Percentiles rank a stretch among this genome's conserved stretches.
These are phyloP conservation scores for Sigmodon hispidus DNA, from an alignment of 2,113 vertebrate genomes.

Conservation along the genomic window DNA sequence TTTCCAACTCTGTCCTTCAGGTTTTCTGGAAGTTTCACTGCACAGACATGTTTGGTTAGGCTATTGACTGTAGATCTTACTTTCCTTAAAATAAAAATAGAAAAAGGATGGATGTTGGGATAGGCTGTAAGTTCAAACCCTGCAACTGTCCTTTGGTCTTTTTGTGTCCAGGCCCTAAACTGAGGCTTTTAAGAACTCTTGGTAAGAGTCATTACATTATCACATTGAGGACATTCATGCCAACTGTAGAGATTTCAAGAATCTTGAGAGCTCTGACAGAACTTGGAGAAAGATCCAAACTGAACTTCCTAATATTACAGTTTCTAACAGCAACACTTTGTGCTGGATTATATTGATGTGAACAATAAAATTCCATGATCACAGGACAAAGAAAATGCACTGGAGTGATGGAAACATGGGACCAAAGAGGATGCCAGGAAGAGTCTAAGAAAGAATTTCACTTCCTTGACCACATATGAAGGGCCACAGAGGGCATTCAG, in stretches of 20 bases:
- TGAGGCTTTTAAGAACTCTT: too few relatives aligned
- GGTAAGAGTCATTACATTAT: not conserved
- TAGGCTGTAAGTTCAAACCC: not conserved
- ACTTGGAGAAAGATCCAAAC: not conserved
- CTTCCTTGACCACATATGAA: not conserved
- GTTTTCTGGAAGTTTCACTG: not conserved
- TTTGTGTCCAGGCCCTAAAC: not conserved
- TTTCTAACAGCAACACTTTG: not conserved
- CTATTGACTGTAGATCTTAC: not conserved
- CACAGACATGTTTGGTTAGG: not conserved
- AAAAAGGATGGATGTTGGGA: not conserved
- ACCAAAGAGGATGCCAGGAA: not conserved
- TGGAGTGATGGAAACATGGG: not conserved
- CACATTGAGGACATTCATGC: not conserved
- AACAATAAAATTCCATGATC: not conserved
- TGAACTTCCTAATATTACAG: not conserved
- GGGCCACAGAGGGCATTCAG: not conserved
- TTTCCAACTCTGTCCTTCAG: not conserved
- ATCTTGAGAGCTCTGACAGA: not conserved
- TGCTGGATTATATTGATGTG: not conserved
- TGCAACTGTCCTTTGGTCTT: not conserved
- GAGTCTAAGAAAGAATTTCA: not conserved
- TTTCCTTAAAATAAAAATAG: too few relatives aligned
- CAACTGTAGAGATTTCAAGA: not conserved
- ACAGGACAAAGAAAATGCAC: not conserved